Base-by-base conservation (phyloP, 2,797 vertebrate genomes). In the Chelonia mydas region DNA sequence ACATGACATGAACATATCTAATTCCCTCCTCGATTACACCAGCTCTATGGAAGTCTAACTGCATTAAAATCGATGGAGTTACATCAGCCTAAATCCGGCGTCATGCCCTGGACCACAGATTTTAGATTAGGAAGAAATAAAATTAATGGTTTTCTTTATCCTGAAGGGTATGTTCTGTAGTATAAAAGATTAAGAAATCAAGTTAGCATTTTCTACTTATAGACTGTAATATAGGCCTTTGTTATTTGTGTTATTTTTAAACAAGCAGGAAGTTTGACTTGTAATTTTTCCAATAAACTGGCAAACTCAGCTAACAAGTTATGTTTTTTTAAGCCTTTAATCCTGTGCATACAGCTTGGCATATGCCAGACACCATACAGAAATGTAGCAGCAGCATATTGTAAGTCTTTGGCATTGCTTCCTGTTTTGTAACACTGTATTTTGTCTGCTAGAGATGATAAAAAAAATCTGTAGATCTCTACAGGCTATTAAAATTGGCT, bases 211-310 rank as follows among this genome's bases (percentile, higher is more conserved):
- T 95, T 90, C 86, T 92, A 88, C 90, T 94, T 90, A 83, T 17
- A 57, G 83, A 76, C 68, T 86, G 79, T 86, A 95, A 86, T 78
- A 89, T 11, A 72, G 28, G 6, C 90, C 92, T 87, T 94, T 90
- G 74, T 95, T 97, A 93, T 95, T 93, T 94, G 78, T 91, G 57
- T 86, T 96, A 93, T 96, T 97, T 95, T 95, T 94, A 92, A 96
- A 89, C 55, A 81, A 95, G 74, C 31, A 68, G 53, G 84, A 79
- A 95, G 55, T 96, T 95, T 91, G 61, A 94, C 33, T 87, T 84
- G 55, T 8, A 50, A 31, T 57, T 72, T 96, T 95, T 91, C 79
- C 68, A 83, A 28, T 41, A 90, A 94, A 55, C 23, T 81, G 65
- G 82, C 84, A 93, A 79, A 86, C 68, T 86, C 45, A 79, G 59